Conservation (phyloP, 2,888 invertebrate genomes). For the Perizoma affinitatum region DNA sequence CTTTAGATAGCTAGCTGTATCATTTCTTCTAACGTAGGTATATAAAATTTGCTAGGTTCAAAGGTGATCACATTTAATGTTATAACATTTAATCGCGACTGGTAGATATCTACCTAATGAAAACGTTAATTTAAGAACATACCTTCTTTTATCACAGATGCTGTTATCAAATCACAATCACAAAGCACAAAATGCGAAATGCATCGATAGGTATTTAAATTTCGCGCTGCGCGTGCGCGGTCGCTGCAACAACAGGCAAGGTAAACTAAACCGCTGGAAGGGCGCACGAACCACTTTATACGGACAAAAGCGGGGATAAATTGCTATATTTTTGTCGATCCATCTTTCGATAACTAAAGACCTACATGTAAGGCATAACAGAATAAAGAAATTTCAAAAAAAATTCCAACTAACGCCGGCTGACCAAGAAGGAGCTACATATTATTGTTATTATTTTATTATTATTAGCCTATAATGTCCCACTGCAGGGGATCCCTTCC, state of each 20-base stretch:
- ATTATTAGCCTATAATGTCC: neutral
- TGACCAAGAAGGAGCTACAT: neutral
- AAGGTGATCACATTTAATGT: too few relatives aligned
- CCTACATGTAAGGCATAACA: neutral
- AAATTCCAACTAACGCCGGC: too few relatives aligned
- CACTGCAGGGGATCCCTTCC: too few relatives aligned
- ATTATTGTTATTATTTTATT: neutral
- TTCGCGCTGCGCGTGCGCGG: conserved; percentile 48
- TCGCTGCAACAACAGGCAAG: conserved; percentile 29
- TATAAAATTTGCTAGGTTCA: too few relatives aligned
- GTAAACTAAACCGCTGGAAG: conserved; percentile 61
- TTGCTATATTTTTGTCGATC: neutral
- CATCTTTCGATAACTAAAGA: neutral
- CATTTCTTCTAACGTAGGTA: too few relatives aligned
- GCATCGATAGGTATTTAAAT: conserved; percentile 19
- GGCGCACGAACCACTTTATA: conserved; percentile 37
- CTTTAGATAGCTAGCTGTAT: too few relatives aligned
- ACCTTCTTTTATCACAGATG: conserved; percentile 17
- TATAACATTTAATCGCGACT: too few relatives aligned
- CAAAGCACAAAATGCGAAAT: conserved; percentile 27
- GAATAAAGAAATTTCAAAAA: too few relatives aligned
- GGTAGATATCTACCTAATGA: too few relatives aligned
- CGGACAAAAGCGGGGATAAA: conserved; percentile 19
- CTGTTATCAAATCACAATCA: conserved; percentile 27
- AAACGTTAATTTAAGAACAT: conserved; percentile 2